Evolutionary conservation across 1,140 invertebrate genomes (phyloP), one percentile per base, ranked within the genome.

Genomic region (Drosophila hydei): DNA sequence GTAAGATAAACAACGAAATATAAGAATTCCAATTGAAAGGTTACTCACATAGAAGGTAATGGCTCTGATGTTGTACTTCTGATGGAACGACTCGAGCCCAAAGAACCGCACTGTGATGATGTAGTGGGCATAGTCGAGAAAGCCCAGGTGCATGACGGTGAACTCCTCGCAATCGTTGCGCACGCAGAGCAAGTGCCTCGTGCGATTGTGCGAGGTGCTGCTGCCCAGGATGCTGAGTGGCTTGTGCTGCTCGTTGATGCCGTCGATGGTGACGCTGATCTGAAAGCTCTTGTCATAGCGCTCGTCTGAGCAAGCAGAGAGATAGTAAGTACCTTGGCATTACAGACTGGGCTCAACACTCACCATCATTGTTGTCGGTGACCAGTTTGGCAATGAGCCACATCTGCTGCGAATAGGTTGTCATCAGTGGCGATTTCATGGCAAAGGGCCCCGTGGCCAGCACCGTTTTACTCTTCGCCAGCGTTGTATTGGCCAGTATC

Each of bases 381-480:
- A 95, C 92, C 77, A 98, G 93, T 91, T 96, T 96, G 30, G 96
- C 96, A 52, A 97, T 96, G 0, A 99, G 92, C 97, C 98, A 99
- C 51, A 99, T 91, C 91, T 99, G 97, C 91, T 99, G 97, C 63
- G 96, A 95, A 77, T 98, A 98, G 0, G 97, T 96, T 5, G 96
- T 96, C 83, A 99, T 92, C 11, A 95, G 92, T 0, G 97, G 96
- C 6, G 96, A 97, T 84, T 95, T 94, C 92, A 99, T 94, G 48
- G 95, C 93, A 92, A 97, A 99, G 11, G 98, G 97, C 0, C 97
- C 97, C 25, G 94, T 95, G 11, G 95, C 94, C 78, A 97, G 94
- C 25, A 94, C 93, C 67, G 93, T 95, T n/a, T 94, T 92, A 77
- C 89, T 90, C 12, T 90, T 75, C 2, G 90, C 87, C 64, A 90